Evolutionary conservation across 2,797 vertebrate species (phyloP), one percentile per base, ranked within the genome.

Genomic region (Yasuhikotakia modesta): DNA sequence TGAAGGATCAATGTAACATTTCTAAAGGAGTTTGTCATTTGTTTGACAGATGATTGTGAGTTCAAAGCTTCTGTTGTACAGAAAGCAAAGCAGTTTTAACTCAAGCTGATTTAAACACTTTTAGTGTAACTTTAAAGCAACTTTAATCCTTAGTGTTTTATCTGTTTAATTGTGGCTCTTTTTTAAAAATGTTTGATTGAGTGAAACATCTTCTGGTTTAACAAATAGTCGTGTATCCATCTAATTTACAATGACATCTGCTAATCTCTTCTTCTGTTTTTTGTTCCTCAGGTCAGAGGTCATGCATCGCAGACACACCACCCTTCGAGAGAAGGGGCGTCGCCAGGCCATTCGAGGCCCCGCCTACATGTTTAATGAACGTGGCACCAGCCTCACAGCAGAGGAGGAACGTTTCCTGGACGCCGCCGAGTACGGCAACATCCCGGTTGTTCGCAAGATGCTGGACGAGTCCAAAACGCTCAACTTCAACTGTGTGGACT

Each of bases 281-380:
- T 30, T 22, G 17, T 48, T 32, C 52, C 27, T 6, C 73, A 99
- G 96, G 92, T 71, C 92, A 87, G 94, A 94, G 79, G 93, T 85
- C 87, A 99, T 98, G 96, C 95, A 97, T 84, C 95, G 96, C 22
- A 91, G 96, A 48, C 97, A 97, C 90, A 96, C 96, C 0, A 98
- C 96, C 2, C 89, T 98, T 72, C 91, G 96, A 79, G 97, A 99
- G 87, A 98, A 98, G 89, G 97, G 97, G 81, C 95, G 97, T 78
- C 93, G 97, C 55, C 97, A 99, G 92, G 96, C 97, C 67, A 94
- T 95, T 79, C 92, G 97, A 0, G 97, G 97, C 78, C 97, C 97
- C 0, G 97, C 97, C 79, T 99, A 99, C 87, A 98, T 99, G 97
- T 99, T 99, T 90, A 98, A 97, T 0, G 97, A 98, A 87, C 96